These are phyloP conservation scores for Antheraea yamamai DNA, from an alignment of 2,888 invertebrate genomes.

Conservation along the genomic window DNA sequence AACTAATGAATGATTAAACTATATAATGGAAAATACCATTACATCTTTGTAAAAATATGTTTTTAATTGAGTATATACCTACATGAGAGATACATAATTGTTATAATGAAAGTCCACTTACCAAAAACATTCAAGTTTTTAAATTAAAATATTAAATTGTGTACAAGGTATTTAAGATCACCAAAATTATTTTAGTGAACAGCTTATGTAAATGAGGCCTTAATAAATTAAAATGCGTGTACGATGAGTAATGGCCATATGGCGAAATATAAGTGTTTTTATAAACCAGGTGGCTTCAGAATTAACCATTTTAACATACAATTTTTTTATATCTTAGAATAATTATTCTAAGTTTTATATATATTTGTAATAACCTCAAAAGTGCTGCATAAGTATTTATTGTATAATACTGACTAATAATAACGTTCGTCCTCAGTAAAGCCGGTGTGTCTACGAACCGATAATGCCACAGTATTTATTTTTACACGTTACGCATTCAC, in stretches of 20 bases:
- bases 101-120: not conserved
- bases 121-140: not conserved
- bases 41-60: not conserved
- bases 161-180: not conserved
- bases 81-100: not conserved
- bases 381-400: constrained; percentile 34
- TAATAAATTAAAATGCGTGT: not conserved
- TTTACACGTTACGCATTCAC: constrained; percentile 79
- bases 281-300: not conserved
- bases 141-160: not conserved
- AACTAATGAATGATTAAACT: not conserved
- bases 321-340: too few species aligned
- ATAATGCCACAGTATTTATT: constrained; percentile 80
- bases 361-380: constrained; percentile 35
- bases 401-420: constrained; percentile 71
- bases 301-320: not conserved
- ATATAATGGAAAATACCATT: not conserved
- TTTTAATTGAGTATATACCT: not conserved
- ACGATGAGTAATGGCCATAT: constrained; percentile 2
- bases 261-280: not conserved
- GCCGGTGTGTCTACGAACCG: constrained; percentile 75
- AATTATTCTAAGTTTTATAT: too few species aligned
- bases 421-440: constrained; percentile 72
- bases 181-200: not conserved
- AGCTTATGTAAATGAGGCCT: not conserved